Evolutionary conservation across 2,113 vertebrate species (phyloP).

Genomic region (Poicephalus gulielmi): DNA sequence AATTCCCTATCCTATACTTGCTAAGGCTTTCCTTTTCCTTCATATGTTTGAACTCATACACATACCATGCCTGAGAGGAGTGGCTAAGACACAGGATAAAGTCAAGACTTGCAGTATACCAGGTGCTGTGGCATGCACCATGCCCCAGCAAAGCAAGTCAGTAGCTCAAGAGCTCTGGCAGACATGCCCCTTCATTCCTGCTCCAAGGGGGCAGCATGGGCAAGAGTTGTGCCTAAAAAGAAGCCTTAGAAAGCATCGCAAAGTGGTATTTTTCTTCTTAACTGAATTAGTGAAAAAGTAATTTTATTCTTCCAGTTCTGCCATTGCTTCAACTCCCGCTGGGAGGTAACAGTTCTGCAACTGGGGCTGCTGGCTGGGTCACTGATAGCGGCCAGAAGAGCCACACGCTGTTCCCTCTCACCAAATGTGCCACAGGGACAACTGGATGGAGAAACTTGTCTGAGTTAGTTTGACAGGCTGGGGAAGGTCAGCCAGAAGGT

Average conservation of each 20-base stretch:
- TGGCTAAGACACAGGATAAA: background rate
- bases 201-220: background rate
- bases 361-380: background rate
- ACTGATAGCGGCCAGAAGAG: background rate
- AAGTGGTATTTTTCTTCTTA: background rate
- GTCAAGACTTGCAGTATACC: background rate
- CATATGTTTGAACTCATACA: background rate
- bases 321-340: background rate
- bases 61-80: background rate
- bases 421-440: background rate
- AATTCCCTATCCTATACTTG: background rate
- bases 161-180: background rate
- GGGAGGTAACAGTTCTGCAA: background rate
- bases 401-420: background rate
- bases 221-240: background rate
- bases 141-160: fast-evolving
- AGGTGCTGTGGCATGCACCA: too few species aligned
- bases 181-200: fast-evolving
- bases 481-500: background rate
- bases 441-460: background rate
- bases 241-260: background rate
- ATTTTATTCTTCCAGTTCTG: background rate
- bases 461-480: background rate
- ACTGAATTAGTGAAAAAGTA: background rate
- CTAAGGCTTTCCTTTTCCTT: background rate